Evolutionary conservation across 2,888 invertebrate species (phyloP), one percentile per base, ranked within the genome.

Genomic region (Andricus curvator): DNA sequence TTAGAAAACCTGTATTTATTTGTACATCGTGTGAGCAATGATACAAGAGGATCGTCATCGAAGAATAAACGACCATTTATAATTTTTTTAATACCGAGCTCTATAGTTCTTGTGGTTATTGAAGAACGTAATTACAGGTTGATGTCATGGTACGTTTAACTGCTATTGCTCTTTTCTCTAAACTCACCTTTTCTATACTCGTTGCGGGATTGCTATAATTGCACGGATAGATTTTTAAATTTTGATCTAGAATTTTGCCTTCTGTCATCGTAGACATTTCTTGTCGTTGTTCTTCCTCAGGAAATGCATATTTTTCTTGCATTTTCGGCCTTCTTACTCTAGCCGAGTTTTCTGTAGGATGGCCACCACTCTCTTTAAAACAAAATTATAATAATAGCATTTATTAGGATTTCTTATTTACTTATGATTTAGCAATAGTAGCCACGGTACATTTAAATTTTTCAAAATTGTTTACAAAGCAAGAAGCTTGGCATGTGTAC

Each of bases 141-240:
- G 33, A 74, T 33, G 25, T 48, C 68, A 25, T 29, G 20, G 9
- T 70, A 70, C 51, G n/a, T 56, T 33, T 56, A 56, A n/a, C n/a
- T 70, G 4, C 29, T 13, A 11, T 56, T 41, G 20, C 37, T 13
- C 11, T 41, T 9, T n/a, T 13, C 5, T 13, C 13, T n/a, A 15
- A 74, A 74, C 56, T 74, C 51, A 74, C 74, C 74, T 56, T 5
- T 74, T 74, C 74, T 74, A 1, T 29, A 74, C 22, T 74, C 6
- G n/a, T 56, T 29, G 11, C 13, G n/a, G 74, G n/a, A 56, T 33
- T 56, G 20, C 11, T 56, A 13, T n/a, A 33, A 22, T 56, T 48
- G 33, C 56, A 51, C 13, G 68, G 25, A 25, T 25, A 17, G 2
- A 25, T 9, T 41, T 29, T 15, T 4, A 62, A 62, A 62, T 17